Percentiles rank a stretch among this genome's conserved stretches.
Evolutionary conservation across 2,888 invertebrate genomes (phyloP).

Genomic region (Microctonus brassicae): DNA sequence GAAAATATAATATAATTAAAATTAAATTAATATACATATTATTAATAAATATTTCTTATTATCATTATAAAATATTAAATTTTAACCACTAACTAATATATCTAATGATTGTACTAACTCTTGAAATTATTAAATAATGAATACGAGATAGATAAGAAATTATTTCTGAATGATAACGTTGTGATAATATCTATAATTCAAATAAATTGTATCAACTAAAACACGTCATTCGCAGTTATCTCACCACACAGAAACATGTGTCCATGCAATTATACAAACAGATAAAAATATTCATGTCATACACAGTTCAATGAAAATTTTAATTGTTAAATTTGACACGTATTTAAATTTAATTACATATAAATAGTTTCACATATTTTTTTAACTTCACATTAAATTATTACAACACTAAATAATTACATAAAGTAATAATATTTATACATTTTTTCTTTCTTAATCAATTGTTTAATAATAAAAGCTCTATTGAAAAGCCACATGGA

Average conservation of each 20-base stretch:
- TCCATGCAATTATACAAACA: not conserved
- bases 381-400: not conserved
- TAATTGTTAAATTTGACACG: too few relatives aligned
- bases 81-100: not conserved
- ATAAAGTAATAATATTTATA: not conserved
- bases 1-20: too few relatives aligned
- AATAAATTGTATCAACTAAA: not conserved
- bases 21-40: not conserved
- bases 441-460: not conserved
- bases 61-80: not conserved
- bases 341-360: not conserved
- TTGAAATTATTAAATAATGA: not conserved
- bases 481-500: conserved; percentile 9
- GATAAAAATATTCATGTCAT: not conserved
- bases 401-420: not conserved
- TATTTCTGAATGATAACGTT: not conserved
- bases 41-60: too few relatives aligned
- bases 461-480: not conserved
- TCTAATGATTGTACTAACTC: not conserved
- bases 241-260: too few relatives aligned
- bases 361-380: not conserved
- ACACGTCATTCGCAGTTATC: not conserved
- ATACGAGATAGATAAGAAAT: not conserved
- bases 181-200: not conserved
- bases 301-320: not conserved